A percentile compares a stretch with the other conserved stretches of the same genome.
Conservation (phyloP, 2,888 invertebrate genomes). For the Hydraecia micacea region DNA sequence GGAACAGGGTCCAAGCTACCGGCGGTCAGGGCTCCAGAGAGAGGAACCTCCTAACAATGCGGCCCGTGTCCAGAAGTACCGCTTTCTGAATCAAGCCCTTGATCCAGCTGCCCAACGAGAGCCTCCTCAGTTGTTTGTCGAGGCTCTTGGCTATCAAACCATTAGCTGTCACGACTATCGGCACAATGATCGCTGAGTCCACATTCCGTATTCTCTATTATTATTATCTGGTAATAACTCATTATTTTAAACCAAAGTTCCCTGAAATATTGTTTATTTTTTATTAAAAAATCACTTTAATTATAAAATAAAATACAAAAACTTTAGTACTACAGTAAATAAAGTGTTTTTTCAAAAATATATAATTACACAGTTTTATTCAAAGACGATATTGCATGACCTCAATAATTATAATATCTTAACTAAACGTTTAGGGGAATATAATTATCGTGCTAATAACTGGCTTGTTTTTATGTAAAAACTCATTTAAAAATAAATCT, state of each 20-base stretch:
- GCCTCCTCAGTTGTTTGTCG: no score
- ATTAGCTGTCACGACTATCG: no score
- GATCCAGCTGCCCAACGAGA: no score
- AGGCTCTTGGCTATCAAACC: no score
- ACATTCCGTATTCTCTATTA: background rate
- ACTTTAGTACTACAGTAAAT: background rate
- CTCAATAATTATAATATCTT: conserved; percentile 19
- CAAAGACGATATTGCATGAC: conserved; percentile 32
- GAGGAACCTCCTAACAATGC: no score
- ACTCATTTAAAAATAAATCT: conserved; percentile 47
- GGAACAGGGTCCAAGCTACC: no score
- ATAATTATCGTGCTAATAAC: conserved; percentile 28
- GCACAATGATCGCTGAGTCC: no score
- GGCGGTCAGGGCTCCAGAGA: no score
- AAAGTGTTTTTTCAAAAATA: background rate
- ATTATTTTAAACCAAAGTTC: background rate
- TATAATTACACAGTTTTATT: conserved; percentile 31
- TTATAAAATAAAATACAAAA: conserved; percentile 6
- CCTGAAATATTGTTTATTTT: background rate
- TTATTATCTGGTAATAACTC: background rate
- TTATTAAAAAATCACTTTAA: background rate
- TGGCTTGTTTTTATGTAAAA: conserved; percentile 28
- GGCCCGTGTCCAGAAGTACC: no score
- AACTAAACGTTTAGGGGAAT: conserved; percentile 41
- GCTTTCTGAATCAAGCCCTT: no score